These are phyloP conservation scores for Sepioteuthis lessoniana DNA, from an alignment of 2,888 invertebrate genomes.

Conservation along the genomic window DNA sequence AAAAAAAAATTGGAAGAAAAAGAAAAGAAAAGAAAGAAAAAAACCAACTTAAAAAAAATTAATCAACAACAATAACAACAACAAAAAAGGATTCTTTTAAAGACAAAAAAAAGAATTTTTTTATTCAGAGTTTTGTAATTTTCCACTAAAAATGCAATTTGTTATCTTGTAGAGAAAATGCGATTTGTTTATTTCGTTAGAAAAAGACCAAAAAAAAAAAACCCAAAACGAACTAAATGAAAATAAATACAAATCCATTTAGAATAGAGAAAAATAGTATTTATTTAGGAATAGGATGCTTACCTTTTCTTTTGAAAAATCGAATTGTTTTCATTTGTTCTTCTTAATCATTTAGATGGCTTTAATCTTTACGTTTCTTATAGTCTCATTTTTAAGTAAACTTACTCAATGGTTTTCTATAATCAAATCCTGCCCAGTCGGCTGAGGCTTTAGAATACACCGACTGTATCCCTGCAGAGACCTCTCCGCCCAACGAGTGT, in stretches of 20 bases:
- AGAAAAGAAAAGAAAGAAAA: not conserved
- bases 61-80: too few relatives aligned
- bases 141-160: constrained; percentile 13
- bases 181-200: not conserved
- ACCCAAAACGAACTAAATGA: not conserved
- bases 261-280: not conserved
- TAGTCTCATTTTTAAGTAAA: too few relatives aligned
- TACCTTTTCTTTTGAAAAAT: not conserved
- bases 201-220: not conserved
- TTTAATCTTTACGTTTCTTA: too few relatives aligned
- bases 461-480: too few relatives aligned
- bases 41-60: too few relatives aligned
- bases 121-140: not conserved
- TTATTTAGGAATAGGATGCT: not conserved
- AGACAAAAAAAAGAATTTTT: too few relatives aligned
- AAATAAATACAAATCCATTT: not conserved
- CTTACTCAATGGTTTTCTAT: too few relatives aligned
- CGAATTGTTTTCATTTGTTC: not conserved
- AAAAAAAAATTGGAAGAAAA: too few relatives aligned
- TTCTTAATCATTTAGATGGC: not conserved
- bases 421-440: too few relatives aligned
- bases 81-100: not conserved
- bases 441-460: too few relatives aligned
- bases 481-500: too few relatives aligned
- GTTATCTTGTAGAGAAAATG: not conserved